These are phyloP conservation scores for Drosophila sulfurigaster DNA, from an alignment of 1,140 invertebrate genomes.

Conservation along the genomic window DNA sequence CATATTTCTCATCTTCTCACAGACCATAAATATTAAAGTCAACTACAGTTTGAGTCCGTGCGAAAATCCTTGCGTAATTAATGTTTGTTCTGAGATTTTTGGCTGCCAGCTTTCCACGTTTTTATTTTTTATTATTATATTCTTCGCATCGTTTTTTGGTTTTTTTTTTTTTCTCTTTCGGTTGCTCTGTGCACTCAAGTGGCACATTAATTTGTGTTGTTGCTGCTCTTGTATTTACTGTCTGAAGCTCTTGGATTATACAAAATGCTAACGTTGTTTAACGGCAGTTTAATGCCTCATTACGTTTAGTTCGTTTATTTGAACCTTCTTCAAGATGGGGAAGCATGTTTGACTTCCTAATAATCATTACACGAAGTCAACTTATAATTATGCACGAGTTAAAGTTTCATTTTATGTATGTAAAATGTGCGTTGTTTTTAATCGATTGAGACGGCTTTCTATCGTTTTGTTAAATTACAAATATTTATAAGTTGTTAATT, in stretches of 20 bases:
- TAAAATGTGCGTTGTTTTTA: too few species aligned
- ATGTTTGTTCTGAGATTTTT: constrained; percentile 72
- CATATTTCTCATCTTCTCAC: constrained; percentile 52
- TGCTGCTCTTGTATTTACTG: constrained; percentile 11
- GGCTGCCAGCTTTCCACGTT: constrained; percentile 5
- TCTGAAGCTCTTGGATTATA: constrained; percentile 57
- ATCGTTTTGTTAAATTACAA: too few species aligned
- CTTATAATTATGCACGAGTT: constrained; percentile 21
- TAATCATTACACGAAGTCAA: not conserved
- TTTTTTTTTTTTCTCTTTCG: not conserved
- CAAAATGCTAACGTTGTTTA: constrained; percentile 69
- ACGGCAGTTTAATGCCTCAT: constrained; percentile 69
- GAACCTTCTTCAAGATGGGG: constrained; percentile 8
- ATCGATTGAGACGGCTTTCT: too few species aligned
- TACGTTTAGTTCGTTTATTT: constrained; percentile 53
- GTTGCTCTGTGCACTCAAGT: constrained; percentile 57
- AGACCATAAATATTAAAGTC: constrained; percentile 80
- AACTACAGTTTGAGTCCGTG: constrained; percentile 59
- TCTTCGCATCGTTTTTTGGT: not conserved
- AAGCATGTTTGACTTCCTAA: not conserved
- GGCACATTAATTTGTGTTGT: constrained; percentile 56
- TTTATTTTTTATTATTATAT: constrained; percentile 9
- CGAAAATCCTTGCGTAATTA: constrained; percentile 73
- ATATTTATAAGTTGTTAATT: too few species aligned
- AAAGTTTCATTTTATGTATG: not conserved